A percentile compares a stretch with the other conserved stretches of the same genome.
phyloP scores from a whole-genome alignment of 30 jellyfish, hydroid and myxozoan genomes.

The Chrysaora quinquecirrha region DNA sequence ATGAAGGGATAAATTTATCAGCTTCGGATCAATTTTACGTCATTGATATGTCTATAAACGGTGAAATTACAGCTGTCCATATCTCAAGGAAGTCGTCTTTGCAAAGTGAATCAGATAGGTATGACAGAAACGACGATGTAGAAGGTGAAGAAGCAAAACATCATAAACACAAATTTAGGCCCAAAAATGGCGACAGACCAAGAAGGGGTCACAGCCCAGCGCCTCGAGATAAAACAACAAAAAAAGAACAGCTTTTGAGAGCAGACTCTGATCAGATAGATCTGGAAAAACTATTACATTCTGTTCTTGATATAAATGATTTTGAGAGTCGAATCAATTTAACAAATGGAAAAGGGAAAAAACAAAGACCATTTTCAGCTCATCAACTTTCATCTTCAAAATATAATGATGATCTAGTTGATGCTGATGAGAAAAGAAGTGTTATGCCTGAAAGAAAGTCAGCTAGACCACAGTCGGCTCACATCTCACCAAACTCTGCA shows the following conservation, averaged over 20 bases:
- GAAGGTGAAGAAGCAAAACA: slow-evolving; percentile 4
- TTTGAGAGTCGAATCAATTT: background rate
- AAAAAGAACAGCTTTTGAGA: slow-evolving; percentile 44
- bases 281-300: slow-evolving; percentile 68
- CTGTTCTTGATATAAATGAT: slow-evolving; percentile 76
- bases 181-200: slow-evolving; percentile 16
- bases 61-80: slow-evolving; percentile 63
- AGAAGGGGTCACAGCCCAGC: slow-evolving; percentile 34
- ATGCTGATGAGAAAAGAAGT: slow-evolving; percentile 31
- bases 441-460: slow-evolving; percentile 10
- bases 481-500: background rate
- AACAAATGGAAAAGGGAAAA: slow-evolving; percentile 14
- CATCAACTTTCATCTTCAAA: slow-evolving; percentile 18
- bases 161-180: slow-evolving; percentile 27
- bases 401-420: background rate
- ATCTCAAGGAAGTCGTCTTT: slow-evolving; percentile 54
- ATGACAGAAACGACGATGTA: background rate
- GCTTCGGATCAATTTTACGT: no score
- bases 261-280: slow-evolving; percentile 86
- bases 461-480: slow-evolving; percentile 67
- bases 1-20: no score
- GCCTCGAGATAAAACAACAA: slow-evolving; percentile 2
- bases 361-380: slow-evolving; percentile 68
- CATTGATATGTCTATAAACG: slow-evolving; percentile 62
- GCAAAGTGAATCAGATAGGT: background rate